A percentile compares a stretch with the other conserved stretches of the same genome.
These are phyloP conservation scores for Penaeus indicus DNA, from an alignment of 1,140 invertebrate genomes.

Conservation along the genomic window DNA sequence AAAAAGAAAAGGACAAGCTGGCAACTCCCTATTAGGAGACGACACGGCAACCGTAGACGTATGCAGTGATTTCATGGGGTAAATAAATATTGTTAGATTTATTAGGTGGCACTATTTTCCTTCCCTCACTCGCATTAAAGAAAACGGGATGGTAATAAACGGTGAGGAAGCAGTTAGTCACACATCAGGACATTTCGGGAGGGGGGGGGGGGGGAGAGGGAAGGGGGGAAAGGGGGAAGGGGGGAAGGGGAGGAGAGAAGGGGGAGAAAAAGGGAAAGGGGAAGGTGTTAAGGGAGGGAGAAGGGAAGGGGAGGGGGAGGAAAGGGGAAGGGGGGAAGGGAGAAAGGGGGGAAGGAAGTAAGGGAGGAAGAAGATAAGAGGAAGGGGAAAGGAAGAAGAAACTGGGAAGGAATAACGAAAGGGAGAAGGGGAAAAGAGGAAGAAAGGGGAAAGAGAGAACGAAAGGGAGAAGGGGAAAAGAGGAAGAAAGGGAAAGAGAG, in stretches of 20 bases:
- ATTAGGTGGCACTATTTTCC: slow-evolving; percentile 13
- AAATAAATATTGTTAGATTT: slow-evolving; percentile 49
- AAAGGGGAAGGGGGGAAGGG: background rate
- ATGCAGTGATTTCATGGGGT: slow-evolving; percentile 54
- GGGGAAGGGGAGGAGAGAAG: background rate
- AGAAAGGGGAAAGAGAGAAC: no score
- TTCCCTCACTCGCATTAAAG: background rate
- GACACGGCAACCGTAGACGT: background rate
- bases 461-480: background rate
- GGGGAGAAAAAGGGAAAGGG: background rate
- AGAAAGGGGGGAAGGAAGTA: background rate
- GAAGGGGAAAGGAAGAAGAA: background rate
- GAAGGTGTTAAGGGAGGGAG: background rate
- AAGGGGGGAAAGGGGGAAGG: background rate
- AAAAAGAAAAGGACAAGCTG: no score
- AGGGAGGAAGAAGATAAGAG: background rate
- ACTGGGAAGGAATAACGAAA: background rate
- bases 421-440: background rate
- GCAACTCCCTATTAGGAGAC: background rate
- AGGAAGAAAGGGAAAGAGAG: background rate
- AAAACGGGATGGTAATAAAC: background rate
- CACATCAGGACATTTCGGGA: background rate
- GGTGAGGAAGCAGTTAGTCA: background rate
- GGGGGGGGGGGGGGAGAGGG: background rate
- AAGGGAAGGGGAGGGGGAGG: slow-evolving; percentile 1